Percentiles rank a stretch among this genome's conserved stretches.
Conservation (phyloP, 2,113 vertebrate genomes). For the Vireo altiloquus region DNA sequence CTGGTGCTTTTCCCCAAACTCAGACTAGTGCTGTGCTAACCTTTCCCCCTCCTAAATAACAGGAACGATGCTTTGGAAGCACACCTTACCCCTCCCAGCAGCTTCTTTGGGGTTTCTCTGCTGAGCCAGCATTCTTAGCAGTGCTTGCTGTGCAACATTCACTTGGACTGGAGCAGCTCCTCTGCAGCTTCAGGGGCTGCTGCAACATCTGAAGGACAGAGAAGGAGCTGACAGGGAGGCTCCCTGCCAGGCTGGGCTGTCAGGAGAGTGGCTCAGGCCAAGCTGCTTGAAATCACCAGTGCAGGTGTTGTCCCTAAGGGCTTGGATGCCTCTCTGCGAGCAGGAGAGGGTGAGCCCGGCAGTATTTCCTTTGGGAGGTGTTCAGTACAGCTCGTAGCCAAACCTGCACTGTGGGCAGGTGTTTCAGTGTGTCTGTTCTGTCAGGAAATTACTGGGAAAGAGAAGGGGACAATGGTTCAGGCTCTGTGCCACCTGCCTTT, state of each 20-base stretch:
- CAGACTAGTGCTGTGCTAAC: not conserved
- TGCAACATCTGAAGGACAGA: not conserved
- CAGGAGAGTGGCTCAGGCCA: not conserved
- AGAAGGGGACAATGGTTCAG: not conserved
- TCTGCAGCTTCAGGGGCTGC: not conserved
- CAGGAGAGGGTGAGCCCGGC: not conserved
- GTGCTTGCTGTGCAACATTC: rapidly evolving
- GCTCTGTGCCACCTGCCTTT: not conserved
- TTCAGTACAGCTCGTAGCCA: not conserved
- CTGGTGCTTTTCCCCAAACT: not conserved
- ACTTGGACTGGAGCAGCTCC: not conserved
- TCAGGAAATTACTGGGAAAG: not conserved
- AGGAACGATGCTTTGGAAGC: not conserved
- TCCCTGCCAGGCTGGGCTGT: not conserved
- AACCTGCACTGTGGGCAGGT: not conserved
- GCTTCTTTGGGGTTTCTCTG: not conserved
- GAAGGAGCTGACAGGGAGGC: not conserved
- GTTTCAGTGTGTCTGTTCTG: not conserved
- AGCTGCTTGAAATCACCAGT: not conserved
- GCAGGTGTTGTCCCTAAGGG: not conserved
- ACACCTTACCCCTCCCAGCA: not conserved
- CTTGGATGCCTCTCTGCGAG: not conserved
- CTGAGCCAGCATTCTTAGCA: not conserved
- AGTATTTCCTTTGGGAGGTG: not conserved
- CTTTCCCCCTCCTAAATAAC: not conserved